Evolutionary conservation across 1,140 invertebrate genomes (phyloP).

Genomic region (Sycophaga agraensis): DNA sequence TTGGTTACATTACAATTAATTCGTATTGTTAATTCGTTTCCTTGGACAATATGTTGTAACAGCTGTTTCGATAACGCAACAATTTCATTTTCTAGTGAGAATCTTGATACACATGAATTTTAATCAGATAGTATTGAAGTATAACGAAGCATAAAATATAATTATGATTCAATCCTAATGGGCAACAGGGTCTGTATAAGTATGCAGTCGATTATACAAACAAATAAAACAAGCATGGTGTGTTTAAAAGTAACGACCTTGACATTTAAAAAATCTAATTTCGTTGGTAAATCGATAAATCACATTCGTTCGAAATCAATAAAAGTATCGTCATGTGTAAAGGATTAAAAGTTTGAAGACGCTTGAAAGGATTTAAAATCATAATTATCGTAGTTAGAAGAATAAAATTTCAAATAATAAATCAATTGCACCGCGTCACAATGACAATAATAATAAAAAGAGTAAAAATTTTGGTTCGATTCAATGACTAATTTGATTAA

Average conservation of each 20-base stretch:
- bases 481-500: conserved; percentile 14
- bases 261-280: neutral
- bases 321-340: neutral
- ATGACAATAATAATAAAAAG: conserved; percentile 1
- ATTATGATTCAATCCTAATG: conserved; percentile 8
- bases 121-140: conserved; percentile 7
- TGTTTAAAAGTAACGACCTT: neutral
- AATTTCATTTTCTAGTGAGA: conserved; percentile 15
- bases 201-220: neutral
- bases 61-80: conserved; percentile 7
- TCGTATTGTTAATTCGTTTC: neutral
- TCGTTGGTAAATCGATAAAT: neutral
- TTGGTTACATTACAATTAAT: neutral
- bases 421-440: conserved; percentile 11
- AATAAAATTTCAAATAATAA: conserved; percentile 12
- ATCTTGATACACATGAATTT: conserved; percentile 16
- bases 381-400: conserved; percentile 1
- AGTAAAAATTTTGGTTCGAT: conserved; percentile 1
- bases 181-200: neutral
- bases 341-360: neutral
- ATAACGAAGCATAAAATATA: conserved; percentile 1
- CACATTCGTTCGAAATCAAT: neutral
- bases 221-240: neutral
- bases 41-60: neutral
- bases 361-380: conserved; percentile 9